These are phyloP conservation scores for Sminthurides aquaticus DNA, from an alignment of 2,888 invertebrate species.

Conservation along the genomic window DNA sequence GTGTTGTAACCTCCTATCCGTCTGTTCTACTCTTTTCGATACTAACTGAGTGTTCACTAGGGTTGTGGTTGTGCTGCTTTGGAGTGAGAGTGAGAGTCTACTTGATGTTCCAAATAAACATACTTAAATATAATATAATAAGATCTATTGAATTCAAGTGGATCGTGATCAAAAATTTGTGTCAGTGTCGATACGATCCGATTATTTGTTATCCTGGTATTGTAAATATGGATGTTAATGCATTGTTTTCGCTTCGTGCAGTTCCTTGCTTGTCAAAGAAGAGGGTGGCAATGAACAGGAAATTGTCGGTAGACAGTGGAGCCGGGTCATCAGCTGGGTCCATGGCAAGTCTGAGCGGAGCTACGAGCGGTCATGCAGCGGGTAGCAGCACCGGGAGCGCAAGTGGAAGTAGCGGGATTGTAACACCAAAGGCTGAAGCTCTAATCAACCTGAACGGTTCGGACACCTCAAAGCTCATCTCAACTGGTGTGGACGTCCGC, in stretches of 20 bases:
- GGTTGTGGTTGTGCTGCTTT: background rate
- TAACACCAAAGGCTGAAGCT: slow-evolving; percentile 36
- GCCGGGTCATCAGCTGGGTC: slow-evolving; percentile 41
- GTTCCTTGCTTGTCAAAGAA: slow-evolving; percentile 42
- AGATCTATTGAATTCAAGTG: too few species aligned
- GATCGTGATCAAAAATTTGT: too few species aligned
- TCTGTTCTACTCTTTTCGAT: too few species aligned
- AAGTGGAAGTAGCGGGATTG: slow-evolving; percentile 32
- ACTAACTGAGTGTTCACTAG: background rate
- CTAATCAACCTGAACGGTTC: slow-evolving; percentile 35
- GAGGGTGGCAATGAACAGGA: slow-evolving; percentile 38
- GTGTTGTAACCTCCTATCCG: too few species aligned
- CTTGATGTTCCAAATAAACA: background rate
- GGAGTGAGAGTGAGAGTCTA: slow-evolving; percentile 2
- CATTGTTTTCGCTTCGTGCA: background rate
- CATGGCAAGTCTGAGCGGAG: slow-evolving; percentile 24
- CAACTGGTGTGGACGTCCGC: slow-evolving; percentile 1
- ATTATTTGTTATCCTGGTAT: too few species aligned
- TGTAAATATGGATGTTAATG: background rate
- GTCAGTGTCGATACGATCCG: too few species aligned
- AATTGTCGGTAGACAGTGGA: slow-evolving; percentile 42
- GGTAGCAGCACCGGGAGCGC: background rate
- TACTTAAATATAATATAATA: background rate
- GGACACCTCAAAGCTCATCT: slow-evolving; percentile 11
- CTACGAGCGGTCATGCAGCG: background rate